Base-by-base conservation (phyloP, 2,113 vertebrate species). In the Sinocyclocheilus maitianheensis region DNA sequence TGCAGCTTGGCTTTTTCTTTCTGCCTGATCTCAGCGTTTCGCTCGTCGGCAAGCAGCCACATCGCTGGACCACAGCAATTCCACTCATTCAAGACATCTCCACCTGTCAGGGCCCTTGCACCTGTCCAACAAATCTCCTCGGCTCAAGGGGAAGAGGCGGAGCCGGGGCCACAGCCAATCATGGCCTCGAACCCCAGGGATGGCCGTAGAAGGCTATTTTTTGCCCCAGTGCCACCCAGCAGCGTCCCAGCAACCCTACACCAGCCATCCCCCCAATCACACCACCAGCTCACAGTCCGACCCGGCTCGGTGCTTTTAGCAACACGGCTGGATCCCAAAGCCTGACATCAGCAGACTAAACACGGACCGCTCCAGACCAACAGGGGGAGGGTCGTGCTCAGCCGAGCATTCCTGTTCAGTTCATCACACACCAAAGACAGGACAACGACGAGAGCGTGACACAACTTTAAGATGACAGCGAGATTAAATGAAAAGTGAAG, bases 171-270 rank as follows among this genome's bases (percentile, higher is more conserved):
- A 53, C 91, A 93, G 86, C 94, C 92, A 95, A 95, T 93, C 77
- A 85, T 76, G 78, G 88, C 18, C 67, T 82, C 22, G 26, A 84
- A 87, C 55, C 87, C 75, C 81, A 87, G 84, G 75, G 88, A 92
- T 94, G 90, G 89, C 95, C 95, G 92, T 94, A 96, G 90, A 96
- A 92, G 92, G 95, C 80, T 91, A 92, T 94, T 91, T 92, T 92
- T 91, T 55, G 40, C 67, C 67, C n/a, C 43, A 43, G 72, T 82
- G 77, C 71, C 90, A 86, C 81, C 71, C 76, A 77, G 26, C 85
- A 84, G 82, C 65, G 12, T 80, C 71, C 20, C 40, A 60, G 87
- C n/a, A 86, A 72, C 16, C 55, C 88, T 3, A 60, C 87, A 0
- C 3, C 91, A 89, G 85, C 16, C 46, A 20, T 16, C 51, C 58